Base-by-base conservation (phyloP, 2,113 vertebrate genomes). In the Paramormyrops kingsleyae region DNA sequence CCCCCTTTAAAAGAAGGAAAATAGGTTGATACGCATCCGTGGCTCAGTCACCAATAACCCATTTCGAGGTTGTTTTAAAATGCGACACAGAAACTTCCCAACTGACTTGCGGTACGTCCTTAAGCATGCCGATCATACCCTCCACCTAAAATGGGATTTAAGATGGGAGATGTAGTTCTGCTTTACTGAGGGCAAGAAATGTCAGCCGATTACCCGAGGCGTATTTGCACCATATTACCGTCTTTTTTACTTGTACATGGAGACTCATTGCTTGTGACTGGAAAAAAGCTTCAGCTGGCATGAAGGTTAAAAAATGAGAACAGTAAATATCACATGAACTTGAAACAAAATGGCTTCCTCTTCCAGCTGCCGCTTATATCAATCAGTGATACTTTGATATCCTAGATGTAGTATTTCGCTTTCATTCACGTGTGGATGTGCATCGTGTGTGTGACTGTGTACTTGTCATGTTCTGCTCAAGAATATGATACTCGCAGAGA, bases 401-500 rank as follows among this genome's bases (percentile, higher is more conserved):
- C 46, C 47, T 6, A 19, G 4, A 49, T 24, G 17, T 27, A 70
- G 24, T 56, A 31, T 70, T 74, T 12, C 7, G 50, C 80, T 44
- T 87, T 59, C 35, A 10, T 50, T 84, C 44, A 47, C 24, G 19
- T 47, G 4, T 46, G 77, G 77, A 44, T 15, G 83, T 70, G 62
- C 27, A 70, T 50, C 1, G 13, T 27, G 50, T 87, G 85, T 77
- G 70, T 21, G 85, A 24, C 21, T 53, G 6, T 88, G 74, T 53
- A 56, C 13, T 87, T 87, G 8, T 56, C 47, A 49, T 42, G 77
- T 59, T 52, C 91, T 66, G 94, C 95, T 83, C 19, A 1, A 46
- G 42, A 39, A 77, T 9, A 39, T 8, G 2, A 83, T n/a, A n/a
- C 83, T 83, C 24, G 19, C 77, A 42, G 42, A 92, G 90, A 91